Conservation (phyloP, 1,140 invertebrate species). For the Physella acuta region DNA sequence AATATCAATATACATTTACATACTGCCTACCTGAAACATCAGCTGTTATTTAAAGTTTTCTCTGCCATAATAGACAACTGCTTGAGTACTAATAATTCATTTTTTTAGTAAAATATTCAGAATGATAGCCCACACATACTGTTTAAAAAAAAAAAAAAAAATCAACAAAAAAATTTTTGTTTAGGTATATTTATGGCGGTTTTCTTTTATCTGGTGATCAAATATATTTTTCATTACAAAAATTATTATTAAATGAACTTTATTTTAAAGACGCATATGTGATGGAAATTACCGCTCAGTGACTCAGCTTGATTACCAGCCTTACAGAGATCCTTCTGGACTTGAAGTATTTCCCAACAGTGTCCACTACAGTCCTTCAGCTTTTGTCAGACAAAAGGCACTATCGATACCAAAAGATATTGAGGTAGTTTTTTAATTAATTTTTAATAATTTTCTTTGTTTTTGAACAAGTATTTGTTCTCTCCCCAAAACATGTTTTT, state of each 20-base stretch:
- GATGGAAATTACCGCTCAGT: conserved; percentile 52
- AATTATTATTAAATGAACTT: too few relatives aligned
- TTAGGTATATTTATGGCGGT: background rate
- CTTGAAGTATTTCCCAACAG: conserved; percentile 47
- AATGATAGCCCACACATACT: too few relatives aligned
- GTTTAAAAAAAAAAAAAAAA: too few relatives aligned
- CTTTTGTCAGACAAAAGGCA: conserved; percentile 52
- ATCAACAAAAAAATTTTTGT: background rate
- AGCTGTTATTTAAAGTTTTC: too few relatives aligned
- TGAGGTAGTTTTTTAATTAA: conserved; percentile 41
- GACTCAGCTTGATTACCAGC: conserved; percentile 48
- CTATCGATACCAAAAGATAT: conserved; percentile 42
- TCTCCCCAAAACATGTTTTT: background rate
- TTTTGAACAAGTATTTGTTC: background rate
- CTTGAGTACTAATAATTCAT: too few relatives aligned
- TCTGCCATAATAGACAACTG: too few relatives aligned
- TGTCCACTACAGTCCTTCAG: conserved; percentile 47
- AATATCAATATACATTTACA: too few relatives aligned
- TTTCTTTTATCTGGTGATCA: background rate
- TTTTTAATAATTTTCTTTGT: conserved; percentile 4
- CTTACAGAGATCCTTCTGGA: conserved; percentile 46
- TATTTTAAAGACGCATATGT: conserved; percentile 50
- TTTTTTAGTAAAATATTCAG: too few relatives aligned
- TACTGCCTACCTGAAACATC: too few relatives aligned
- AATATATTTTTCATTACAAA: conserved; percentile 4